phyloP scores from a whole-genome alignment of 1,140 invertebrate genomes.

The Panulirus ornatus region DNA sequence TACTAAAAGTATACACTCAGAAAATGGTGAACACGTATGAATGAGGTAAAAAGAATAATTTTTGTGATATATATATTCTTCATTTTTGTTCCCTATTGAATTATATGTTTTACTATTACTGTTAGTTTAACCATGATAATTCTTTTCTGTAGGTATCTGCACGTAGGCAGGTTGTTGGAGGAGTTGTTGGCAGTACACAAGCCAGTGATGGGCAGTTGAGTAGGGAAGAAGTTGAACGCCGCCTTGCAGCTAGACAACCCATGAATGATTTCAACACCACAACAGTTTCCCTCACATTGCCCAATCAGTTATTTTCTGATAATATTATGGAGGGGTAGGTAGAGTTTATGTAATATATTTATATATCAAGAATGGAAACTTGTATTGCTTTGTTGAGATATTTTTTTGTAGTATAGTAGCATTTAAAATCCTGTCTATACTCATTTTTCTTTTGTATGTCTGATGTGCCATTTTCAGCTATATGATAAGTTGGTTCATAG shows the following conservation, averaged over 20 bases:
- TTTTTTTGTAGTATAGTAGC: conserved; percentile 1
- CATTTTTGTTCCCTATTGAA: no score
- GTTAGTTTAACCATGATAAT: neutral
- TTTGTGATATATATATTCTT: no score
- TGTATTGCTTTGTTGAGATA: neutral
- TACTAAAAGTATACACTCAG: no score
- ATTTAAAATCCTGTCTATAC: conserved; percentile 1
- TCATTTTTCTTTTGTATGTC: neutral
- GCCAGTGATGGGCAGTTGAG: conserved; percentile 90
- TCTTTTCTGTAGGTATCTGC: neutral
- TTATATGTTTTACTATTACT: no score
- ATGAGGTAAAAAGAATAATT: no score
- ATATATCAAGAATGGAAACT: neutral
- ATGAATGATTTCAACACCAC: conserved; percentile 79
- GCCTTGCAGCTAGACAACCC: conserved; percentile 90
- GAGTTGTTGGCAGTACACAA: neutral
- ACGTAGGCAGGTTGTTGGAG: neutral
- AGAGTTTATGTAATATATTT: neutral
- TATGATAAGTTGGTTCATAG: neutral
- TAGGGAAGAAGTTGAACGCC: conserved; percentile 92
- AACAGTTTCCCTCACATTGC: conserved; percentile 71
- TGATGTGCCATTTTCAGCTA: neutral
- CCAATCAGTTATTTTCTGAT: conserved; percentile 74
- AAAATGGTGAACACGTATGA: no score
- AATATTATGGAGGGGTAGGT: conserved; percentile 74